These are phyloP conservation scores for Neodiprion pinetum DNA, from an alignment of 1,140 invertebrate species.

Conservation along the genomic window DNA sequence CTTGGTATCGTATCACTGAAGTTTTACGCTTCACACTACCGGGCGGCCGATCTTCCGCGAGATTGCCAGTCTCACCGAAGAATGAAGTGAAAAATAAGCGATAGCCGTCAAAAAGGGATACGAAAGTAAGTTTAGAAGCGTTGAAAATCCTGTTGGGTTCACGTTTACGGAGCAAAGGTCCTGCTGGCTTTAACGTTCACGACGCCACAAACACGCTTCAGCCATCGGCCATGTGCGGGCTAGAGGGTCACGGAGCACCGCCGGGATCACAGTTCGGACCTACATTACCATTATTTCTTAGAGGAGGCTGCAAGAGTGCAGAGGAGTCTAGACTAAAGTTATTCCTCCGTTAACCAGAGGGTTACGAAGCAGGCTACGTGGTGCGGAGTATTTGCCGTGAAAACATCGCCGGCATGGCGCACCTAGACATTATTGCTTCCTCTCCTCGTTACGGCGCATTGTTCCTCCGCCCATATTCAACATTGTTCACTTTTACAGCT, in stretches of 20 bases:
- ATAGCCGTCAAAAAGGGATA: background rate
- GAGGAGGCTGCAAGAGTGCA: background rate
- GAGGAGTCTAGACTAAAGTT: background rate
- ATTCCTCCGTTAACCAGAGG: background rate
- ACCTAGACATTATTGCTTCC: slow-evolving; percentile 1
- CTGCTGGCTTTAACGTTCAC: background rate
- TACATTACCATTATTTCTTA: slow-evolving; percentile 1
- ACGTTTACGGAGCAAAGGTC: background rate
- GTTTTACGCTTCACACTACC: no score
- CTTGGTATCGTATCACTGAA: no score
- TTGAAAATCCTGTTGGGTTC: background rate
- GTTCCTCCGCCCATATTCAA: background rate
- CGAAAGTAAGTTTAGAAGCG: no score
- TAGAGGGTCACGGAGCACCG: background rate
- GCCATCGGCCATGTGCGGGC: background rate
- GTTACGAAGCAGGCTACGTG: background rate
- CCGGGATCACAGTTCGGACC: background rate
- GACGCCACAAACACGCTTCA: background rate
- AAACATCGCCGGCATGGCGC: background rate
- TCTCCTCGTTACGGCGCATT: background rate
- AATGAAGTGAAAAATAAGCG: background rate
- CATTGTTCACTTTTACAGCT: slow-evolving; percentile 1
- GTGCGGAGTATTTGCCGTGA: background rate
- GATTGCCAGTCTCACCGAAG: background rate
- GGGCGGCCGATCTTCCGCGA: background rate